Evolutionary conservation across 1,140 invertebrate species (phyloP).

Genomic region (Papilio helenus): DNA sequence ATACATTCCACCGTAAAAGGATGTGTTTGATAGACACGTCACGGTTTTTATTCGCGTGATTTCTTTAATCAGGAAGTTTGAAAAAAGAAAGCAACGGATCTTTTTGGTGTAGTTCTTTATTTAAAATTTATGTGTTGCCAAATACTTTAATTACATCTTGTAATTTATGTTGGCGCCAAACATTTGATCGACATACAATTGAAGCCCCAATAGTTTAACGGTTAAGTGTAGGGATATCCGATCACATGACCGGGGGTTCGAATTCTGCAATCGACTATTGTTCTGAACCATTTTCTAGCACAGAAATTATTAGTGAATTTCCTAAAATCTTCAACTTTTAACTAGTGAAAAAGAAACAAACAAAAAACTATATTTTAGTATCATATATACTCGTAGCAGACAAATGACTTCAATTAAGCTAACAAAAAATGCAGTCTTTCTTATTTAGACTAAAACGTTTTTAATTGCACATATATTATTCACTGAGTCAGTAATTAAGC

Average conservation of each 20-base stretch:
- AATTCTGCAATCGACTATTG: too few relatives aligned
- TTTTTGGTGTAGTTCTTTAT: neutral
- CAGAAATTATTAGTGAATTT: too few relatives aligned
- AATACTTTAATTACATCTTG: neutral
- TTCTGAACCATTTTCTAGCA: too few relatives aligned
- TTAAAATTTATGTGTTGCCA: neutral
- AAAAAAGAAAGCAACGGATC: conserved; percentile 11
- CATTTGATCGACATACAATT: neutral
- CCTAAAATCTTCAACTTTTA: too few relatives aligned
- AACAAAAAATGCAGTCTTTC: neutral
- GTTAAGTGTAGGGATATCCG: too few relatives aligned
- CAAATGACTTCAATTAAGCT: neutral
- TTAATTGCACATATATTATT: neutral
- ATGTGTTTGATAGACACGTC: conserved; percentile 1
- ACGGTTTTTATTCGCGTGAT: neutral
- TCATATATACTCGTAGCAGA: neutral
- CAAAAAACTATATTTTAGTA: too few relatives aligned
- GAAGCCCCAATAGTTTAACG: too few relatives aligned
- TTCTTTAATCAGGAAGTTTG: neutral
- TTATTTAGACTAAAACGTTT: conserved; percentile 5
- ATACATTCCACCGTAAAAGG: neutral
- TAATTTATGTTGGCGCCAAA: neutral
- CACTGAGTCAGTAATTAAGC: neutral
- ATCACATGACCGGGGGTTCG: too few relatives aligned
- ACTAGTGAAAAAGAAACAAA: too few relatives aligned